Evolutionary conservation across 2,113 vertebrate species (phyloP).

Genomic region (Albula glossodonta): DNA sequence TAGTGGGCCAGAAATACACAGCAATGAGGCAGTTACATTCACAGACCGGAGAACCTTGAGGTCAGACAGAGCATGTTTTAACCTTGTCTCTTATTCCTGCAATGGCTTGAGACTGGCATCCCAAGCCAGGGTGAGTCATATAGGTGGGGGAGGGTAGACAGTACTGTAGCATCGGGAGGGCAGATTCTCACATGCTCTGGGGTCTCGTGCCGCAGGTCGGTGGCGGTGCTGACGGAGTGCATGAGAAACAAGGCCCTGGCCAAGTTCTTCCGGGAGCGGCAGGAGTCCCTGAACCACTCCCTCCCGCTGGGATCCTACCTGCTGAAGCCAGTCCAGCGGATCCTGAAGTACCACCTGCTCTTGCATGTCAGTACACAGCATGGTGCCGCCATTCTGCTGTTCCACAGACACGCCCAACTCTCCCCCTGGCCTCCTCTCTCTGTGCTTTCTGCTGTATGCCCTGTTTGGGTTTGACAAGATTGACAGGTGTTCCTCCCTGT

Average conservation of each 20-base stretch:
- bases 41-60: background rate
- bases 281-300: slow-evolving; percentile 89
- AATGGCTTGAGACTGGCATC: background rate
- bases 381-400: background rate
- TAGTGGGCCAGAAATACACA: background rate
- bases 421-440: no score
- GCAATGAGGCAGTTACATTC: background rate
- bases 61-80: no score
- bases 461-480: no score
- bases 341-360: slow-evolving; percentile 97
- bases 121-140: background rate
- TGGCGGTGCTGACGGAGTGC: slow-evolving; percentile 94
- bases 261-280: slow-evolving; percentile 93
- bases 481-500: no score
- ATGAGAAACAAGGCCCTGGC: slow-evolving; percentile 92
- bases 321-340: slow-evolving; percentile 96
- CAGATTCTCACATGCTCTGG: background rate
- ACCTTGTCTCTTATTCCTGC: no score
- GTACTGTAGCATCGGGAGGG: no score
- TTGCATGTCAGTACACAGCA: slow-evolving; percentile 78
- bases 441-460: no score
- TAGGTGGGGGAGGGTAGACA: no score
- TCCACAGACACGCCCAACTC: no score
- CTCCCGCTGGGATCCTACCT: slow-evolving; percentile 95
- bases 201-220: slow-evolving; percentile 74